A percentile compares a stretch with the other conserved stretches of the same genome.
Conservation (phyloP, 2,888 invertebrate genomes). For the Eulithis prunata region DNA sequence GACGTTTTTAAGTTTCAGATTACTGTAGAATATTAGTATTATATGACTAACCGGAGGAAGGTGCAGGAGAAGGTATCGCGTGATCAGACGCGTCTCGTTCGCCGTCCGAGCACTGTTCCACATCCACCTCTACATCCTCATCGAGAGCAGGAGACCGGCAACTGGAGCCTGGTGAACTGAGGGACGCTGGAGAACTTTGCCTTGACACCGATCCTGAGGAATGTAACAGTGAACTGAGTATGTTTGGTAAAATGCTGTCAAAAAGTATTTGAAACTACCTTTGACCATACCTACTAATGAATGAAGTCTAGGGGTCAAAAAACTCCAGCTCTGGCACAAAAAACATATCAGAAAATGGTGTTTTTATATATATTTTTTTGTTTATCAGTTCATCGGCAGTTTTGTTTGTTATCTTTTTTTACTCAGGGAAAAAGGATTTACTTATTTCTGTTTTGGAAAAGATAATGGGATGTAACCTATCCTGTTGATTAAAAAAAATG, state of each 20-base stretch:
- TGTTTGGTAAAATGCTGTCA: background rate
- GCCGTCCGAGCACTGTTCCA: constrained; percentile 88
- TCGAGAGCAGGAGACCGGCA: constrained; percentile 82
- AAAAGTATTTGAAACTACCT: no score
- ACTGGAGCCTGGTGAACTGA: constrained; percentile 77
- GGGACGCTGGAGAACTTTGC: constrained; percentile 77
- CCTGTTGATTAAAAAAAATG: no score
- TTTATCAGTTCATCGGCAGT: no score
- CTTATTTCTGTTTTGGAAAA: no score
- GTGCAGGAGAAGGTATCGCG: constrained; percentile 74
- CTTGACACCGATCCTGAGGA: constrained; percentile 72
- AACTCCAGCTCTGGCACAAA: no score
- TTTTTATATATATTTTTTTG: no score
- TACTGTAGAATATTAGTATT: background rate
- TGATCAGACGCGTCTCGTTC: constrained; percentile 85
- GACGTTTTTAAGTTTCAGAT: background rate
- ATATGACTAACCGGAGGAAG: constrained; percentile 59
- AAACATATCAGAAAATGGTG: no score
- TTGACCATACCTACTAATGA: no score
- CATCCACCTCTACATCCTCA: constrained; percentile 88
- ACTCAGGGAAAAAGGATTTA: no score
- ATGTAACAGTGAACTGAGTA: background rate
- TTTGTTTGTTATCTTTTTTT: no score
- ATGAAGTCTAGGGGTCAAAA: no score
- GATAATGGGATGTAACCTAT: no score